Base-by-base conservation (phyloP, 2,797 vertebrate species). In the Pitangus sulphuratus region DNA sequence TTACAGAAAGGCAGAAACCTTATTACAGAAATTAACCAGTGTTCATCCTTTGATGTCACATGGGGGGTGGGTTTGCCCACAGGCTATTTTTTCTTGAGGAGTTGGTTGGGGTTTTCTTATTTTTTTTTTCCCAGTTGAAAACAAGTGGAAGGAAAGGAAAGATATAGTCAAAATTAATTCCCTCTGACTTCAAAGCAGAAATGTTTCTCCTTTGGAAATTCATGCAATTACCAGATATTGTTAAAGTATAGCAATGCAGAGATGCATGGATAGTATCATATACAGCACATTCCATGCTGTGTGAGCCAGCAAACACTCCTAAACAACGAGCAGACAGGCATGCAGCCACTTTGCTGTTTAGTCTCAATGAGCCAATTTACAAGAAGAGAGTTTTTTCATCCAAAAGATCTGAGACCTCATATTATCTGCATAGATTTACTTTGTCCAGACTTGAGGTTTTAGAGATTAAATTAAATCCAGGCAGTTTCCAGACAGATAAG, bases 21-120 rank as follows among this genome's bases (percentile, higher is more conserved):
- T 96, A 84, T 87, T 96, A 68, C 31, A 93, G 82, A 94, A 93
- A 97, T 92, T 94, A 94, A 62, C 22, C 31, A 50, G 74, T 93
- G 74, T 90, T 89, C 74, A 61, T 53, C 51, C 66, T 85, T 50
- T 74, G 42, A 48, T 94, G 33, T 37, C 51, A 77, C 5, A 22
- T 47, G 15, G 20, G 11, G 37, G 20, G 6, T 70, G 28, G 5
- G 15, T 62, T 87, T 95, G 45, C 40, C 82, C 50, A 50, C 56
- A 74, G 45, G 57, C 18, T 65, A 35, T 72, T 69, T 37, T n/a
- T 57, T 33, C 5, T 25, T 40, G 21, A 39, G 12, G 35, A 5
- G 9, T 65, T 48, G 3, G 12, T 58, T 54, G 30, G 8, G 16
- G 8, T 3, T 39, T 42, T 68, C 30, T 45, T 21, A 2, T 15